A percentile compares a stretch with the other conserved stretches of the same genome.
These are phyloP conservation scores for Ectropis grisescens DNA, from an alignment of 1,140 invertebrate genomes.

Conservation along the genomic window DNA sequence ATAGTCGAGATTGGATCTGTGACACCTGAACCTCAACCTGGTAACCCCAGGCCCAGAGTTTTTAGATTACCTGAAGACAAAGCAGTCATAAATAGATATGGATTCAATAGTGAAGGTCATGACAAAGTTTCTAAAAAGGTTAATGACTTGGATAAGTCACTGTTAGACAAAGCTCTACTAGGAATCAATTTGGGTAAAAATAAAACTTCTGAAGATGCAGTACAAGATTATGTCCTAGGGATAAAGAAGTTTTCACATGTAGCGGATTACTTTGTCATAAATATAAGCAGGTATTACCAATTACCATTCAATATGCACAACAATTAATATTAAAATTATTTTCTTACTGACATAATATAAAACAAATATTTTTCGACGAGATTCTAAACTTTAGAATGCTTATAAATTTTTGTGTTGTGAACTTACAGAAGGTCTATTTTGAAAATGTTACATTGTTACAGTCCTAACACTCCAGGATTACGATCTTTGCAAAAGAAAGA, in stretches of 20 bases:
- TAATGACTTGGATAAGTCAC: slow-evolving; percentile 65
- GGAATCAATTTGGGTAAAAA: slow-evolving; percentile 98
- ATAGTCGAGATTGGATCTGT: slow-evolving; percentile 98
- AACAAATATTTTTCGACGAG: too few species aligned
- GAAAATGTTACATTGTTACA: slow-evolving; percentile 23
- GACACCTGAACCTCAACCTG: slow-evolving; percentile 92
- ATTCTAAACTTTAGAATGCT: too few species aligned
- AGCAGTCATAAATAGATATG: slow-evolving; percentile 93
- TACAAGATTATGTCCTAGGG: slow-evolving; percentile 86
- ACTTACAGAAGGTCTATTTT: too few species aligned
- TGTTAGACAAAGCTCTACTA: slow-evolving; percentile 73
- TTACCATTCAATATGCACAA: not conserved
- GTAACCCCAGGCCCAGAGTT: slow-evolving; percentile 93
- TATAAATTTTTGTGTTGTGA: too few species aligned
- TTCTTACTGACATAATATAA: not conserved
- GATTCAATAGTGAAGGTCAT: slow-evolving; percentile 97
- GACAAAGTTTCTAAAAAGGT: slow-evolving; percentile 77
- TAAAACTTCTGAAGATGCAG: slow-evolving; percentile 82
- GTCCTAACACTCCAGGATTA: slow-evolving; percentile 96
- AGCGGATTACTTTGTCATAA: slow-evolving; percentile 92
- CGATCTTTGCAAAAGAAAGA: slow-evolving; percentile 86
- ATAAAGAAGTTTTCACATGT: slow-evolving; percentile 80
- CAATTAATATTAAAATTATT: not conserved
- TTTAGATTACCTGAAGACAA: slow-evolving; percentile 88
- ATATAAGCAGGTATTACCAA: slow-evolving; percentile 80